Evolutionary conservation across 2,888 invertebrate species (phyloP), one percentile per base, ranked within the genome.

Genomic region (Clusia tigrina): DNA sequence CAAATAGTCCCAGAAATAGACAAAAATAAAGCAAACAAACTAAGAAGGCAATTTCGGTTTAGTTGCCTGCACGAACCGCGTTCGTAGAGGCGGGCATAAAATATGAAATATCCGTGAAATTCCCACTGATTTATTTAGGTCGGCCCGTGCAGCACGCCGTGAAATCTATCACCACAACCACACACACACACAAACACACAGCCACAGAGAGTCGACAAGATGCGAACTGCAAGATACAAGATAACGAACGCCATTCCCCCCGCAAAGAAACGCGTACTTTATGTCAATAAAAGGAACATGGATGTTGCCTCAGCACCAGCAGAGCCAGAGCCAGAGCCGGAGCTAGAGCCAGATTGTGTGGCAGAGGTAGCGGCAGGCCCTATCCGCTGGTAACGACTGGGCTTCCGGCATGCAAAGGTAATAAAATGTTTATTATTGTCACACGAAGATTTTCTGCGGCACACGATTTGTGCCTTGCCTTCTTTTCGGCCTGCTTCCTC

Each of bases 361-460:
- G 22, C n/a, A n/a, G 23, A n/a, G 53, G 32, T n/a, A 22, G 24
- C 23, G 20, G 32, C 48, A 18, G 48, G 48, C 18, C 20, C 5
- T 48, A 48, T 48, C 51, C 58, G 38, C 23, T 23, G 32, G 48
- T 51, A 57, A 23, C 24, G 24, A 38, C 56, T 26, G 17, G 23
- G 17, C 46, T 51, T 54, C 52, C 22, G 25, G 38, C 63, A 55
- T 59, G 63, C 51, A 59, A 55, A 63, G 68, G 78, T 76, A 76
- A 76, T 76, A 76, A 76, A 76, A 76, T 74, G 77, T 76, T 78
- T 78, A 77, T 76, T 78, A 74, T 76, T 76, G 76, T 78, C 78
- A 76, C 76, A 77, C 76, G 76, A 73, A 74, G 67, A 62, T 53
- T 54, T 37, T 54, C 42, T 42, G 12, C 10, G 38, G 60, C 59